Evolutionary conservation across 2,113 vertebrate species (phyloP).

Genomic region (Amazona vittata): DNA sequence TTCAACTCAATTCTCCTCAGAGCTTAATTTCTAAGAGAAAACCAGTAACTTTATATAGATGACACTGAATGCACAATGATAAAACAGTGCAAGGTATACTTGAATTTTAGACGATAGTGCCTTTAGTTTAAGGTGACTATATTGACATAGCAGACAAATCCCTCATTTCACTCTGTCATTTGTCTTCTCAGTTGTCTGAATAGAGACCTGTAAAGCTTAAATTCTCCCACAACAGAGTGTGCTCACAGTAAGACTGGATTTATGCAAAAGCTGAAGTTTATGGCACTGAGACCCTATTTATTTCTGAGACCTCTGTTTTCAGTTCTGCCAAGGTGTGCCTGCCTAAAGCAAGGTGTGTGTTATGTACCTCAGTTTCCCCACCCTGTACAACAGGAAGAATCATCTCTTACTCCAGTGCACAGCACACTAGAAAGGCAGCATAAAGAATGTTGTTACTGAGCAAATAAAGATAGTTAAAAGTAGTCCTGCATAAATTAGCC

Average conservation of each 20-base stretch:
- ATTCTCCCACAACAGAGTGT: neutral
- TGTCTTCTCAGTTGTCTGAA: neutral
- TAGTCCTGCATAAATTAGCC: neutral
- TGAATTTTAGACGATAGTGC: neutral
- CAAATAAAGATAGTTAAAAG: neutral
- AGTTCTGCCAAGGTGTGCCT: neutral
- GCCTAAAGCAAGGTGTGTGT: neutral
- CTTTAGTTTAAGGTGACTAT: neutral
- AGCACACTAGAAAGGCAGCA: neutral
- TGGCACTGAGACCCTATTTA: neutral
- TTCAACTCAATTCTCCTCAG: neutral
- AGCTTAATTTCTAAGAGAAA: slow-evolving; percentile 21
- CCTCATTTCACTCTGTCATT: neutral
- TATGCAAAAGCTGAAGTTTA: neutral
- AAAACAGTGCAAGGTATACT: neutral
- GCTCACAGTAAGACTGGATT: neutral
- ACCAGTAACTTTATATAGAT: neutral
- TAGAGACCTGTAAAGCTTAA: neutral
- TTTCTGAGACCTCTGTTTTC: neutral
- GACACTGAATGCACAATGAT: neutral
- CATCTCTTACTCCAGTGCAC: neutral
- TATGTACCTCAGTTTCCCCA: neutral
- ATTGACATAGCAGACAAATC: neutral
- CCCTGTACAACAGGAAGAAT: neutral
- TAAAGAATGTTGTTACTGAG: neutral